A percentile compares a stretch with the other conserved stretches of the same genome.
Evolutionary conservation across 2,113 vertebrate genomes (phyloP).

Genomic region (Oceanites oceanicus): DNA sequence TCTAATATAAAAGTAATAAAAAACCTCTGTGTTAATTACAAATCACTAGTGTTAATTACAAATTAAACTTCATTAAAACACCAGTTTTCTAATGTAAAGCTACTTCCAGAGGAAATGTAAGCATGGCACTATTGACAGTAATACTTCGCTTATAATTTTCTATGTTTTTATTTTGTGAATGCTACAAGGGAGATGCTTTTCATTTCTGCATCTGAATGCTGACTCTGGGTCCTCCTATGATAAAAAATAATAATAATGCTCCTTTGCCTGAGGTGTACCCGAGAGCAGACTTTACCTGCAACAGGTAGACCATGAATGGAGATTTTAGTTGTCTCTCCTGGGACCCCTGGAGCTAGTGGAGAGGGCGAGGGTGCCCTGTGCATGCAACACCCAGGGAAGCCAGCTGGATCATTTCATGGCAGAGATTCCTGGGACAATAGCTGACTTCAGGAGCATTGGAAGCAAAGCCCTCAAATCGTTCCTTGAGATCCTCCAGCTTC

Average conservation of each 20-base stretch:
- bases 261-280: neutral
- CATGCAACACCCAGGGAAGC: neutral
- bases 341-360: neutral
- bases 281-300: neutral
- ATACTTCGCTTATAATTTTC: neutral
- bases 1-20: neutral
- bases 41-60: neutral
- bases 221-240: neutral
- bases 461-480: neutral
- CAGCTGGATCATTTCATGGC: neutral
- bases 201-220: fast-evolving
- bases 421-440: neutral
- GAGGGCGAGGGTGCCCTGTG: neutral
- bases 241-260: neutral
- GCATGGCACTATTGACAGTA: too few relatives aligned
- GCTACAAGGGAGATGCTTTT: neutral
- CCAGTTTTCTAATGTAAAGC: neutral
- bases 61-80: neutral
- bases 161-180: neutral
- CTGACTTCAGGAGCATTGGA: neutral
- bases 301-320: neutral
- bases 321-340: neutral
- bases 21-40: neutral
- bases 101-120: neutral
- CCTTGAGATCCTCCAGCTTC: neutral